phyloP scores from a whole-genome alignment of 2,797 vertebrate genomes.

The Sebastolobus altivelis region DNA sequence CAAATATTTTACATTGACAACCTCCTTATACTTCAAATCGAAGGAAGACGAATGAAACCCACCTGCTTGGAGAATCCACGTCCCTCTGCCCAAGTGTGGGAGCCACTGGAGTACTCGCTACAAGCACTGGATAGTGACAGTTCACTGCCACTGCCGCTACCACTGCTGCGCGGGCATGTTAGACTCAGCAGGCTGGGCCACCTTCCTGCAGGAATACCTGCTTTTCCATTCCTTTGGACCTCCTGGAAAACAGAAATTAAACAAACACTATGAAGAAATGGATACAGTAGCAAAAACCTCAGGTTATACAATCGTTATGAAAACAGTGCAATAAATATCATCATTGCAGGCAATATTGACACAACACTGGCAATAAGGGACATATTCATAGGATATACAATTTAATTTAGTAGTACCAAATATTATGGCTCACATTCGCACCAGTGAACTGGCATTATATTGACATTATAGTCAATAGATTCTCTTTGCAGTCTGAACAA shows the following conservation, averaged over 20 bases:
- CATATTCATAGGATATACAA: background rate
- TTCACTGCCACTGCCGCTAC: slow-evolving; percentile 90
- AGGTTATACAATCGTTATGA: background rate
- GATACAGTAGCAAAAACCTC: background rate
- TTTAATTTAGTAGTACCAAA: slow-evolving; percentile 1
- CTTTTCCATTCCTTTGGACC: slow-evolving; percentile 87
- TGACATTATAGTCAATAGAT: slow-evolving; percentile 24
- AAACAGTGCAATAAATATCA: background rate
- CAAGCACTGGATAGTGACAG: slow-evolving; percentile 90
- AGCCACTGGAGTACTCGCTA: slow-evolving; percentile 92
- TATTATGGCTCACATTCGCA: slow-evolving; percentile 14
- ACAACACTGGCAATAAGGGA: background rate
- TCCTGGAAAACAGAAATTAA: slow-evolving; percentile 81
- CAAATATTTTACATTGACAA: background rate
- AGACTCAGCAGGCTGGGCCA: slow-evolving; percentile 87
- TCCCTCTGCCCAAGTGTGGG: slow-evolving; percentile 90
- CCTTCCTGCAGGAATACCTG: slow-evolving; percentile 80
- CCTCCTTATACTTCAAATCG: background rate
- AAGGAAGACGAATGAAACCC: background rate
- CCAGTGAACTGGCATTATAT: background rate
- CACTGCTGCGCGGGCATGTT: slow-evolving; percentile 89
- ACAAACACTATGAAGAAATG: background rate
- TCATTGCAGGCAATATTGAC: background rate
- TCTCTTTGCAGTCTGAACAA: slow-evolving; percentile 25
- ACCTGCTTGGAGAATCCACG: slow-evolving; percentile 89